phyloP scores from a whole-genome alignment of 1,140 invertebrate genomes.

The Vanessa atalanta region DNA sequence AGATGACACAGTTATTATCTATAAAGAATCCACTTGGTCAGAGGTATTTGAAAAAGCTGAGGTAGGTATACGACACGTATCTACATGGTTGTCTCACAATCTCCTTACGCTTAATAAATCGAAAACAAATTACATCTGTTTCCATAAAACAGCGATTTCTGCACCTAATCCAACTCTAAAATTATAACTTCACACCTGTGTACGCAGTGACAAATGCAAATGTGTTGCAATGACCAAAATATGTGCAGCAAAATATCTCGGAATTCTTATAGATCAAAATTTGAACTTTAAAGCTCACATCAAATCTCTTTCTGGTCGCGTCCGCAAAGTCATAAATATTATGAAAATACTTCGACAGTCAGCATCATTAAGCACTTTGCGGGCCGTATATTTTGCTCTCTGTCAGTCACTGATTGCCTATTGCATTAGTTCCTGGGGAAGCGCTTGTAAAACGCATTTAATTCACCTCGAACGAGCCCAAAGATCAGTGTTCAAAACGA shows the following conservation, averaged over 20 bases:
- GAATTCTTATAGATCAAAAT: slow-evolving; percentile 30
- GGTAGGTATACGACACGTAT: neutral
- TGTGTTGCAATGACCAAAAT: neutral
- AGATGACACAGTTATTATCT: slow-evolving; percentile 38
- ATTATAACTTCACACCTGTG: slow-evolving; percentile 12
- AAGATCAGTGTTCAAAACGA: slow-evolving; percentile 34
- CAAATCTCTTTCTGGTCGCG: slow-evolving; percentile 8
- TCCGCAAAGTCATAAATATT: slow-evolving; percentile 28
- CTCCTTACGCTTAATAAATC: slow-evolving; percentile 27
- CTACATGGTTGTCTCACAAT: slow-evolving; percentile 24
- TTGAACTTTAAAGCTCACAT: slow-evolving; percentile 32
- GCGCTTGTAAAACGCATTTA: slow-evolving; percentile 21
- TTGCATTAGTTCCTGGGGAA: slow-evolving; percentile 27
- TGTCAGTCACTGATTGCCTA: slow-evolving; percentile 31
- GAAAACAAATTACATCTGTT: slow-evolving; percentile 37
- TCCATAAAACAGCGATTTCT: slow-evolving; percentile 35
- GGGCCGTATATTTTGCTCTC: slow-evolving; percentile 26
- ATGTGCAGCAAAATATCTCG: slow-evolving; percentile 27
- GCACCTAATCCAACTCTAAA: slow-evolving; percentile 18
- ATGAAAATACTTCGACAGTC: slow-evolving; percentile 16
- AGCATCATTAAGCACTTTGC: slow-evolving; percentile 9
- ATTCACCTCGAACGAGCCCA: slow-evolving; percentile 31
- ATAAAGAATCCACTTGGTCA: slow-evolving; percentile 30
- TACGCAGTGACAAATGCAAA: slow-evolving; percentile 2
- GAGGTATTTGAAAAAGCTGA: slow-evolving; percentile 12